These are phyloP conservation scores for Megaceryle torquata DNA, from an alignment of 2,113 vertebrate genomes.

Conservation along the genomic window DNA sequence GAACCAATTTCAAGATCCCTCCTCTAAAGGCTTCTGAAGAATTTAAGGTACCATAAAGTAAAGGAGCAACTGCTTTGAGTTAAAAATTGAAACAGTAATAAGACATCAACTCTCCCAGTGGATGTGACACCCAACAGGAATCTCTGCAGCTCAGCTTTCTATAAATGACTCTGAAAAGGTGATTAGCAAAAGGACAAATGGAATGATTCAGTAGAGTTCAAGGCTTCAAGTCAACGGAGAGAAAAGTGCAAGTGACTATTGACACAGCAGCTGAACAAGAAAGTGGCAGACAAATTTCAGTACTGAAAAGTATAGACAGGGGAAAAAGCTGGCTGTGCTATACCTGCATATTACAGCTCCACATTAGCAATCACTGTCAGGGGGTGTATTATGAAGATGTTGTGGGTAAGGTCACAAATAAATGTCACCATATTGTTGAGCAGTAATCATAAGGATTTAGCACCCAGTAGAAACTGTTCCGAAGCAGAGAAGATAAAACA, in stretches of 20 bases:
- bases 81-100: not conserved
- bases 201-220: slow-evolving; percentile 19
- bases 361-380: not conserved
- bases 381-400: not conserved
- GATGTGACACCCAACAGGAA: not conserved
- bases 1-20: not conserved
- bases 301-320: not conserved
- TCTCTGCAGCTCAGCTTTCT: not conserved
- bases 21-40: not conserved
- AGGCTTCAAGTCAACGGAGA: not conserved
- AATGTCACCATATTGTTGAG: not conserved
- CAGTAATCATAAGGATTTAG: not conserved
- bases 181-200: slow-evolving; percentile 29
- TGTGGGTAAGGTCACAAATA: not conserved
- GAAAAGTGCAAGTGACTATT: not conserved
- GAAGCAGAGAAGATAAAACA: not conserved
- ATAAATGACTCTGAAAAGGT: not conserved
- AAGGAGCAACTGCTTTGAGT: not conserved
- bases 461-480: not conserved
- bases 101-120: not conserved
- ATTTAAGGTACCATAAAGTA: not conserved
- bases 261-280: not conserved
- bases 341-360: not conserved
- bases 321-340: not conserved
- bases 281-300: not conserved